Conservation (phyloP, 2,797 vertebrate genomes). For the Lagothrix lagotricha region DNA sequence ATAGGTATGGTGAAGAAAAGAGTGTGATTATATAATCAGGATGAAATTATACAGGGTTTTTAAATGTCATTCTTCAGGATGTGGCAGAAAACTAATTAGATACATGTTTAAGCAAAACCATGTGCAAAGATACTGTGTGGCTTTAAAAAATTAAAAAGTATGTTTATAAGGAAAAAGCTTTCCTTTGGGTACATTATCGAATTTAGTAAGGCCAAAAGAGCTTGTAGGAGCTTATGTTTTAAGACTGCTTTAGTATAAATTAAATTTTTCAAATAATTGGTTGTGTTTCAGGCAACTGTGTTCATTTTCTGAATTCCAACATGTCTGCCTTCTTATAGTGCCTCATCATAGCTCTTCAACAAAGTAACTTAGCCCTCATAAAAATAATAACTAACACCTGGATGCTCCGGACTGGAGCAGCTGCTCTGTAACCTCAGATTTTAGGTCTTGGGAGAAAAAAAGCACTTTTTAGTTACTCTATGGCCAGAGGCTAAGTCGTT, state of each 20-base stretch:
- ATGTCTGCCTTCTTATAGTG: neutral
- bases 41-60: neutral
- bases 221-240: neutral
- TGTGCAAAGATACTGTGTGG: neutral
- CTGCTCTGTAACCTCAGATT: neutral
- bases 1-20: neutral
- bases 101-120: neutral
- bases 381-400: neutral
- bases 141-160: neutral
- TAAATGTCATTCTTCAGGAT: neutral
- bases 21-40: neutral
- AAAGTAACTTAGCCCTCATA: neutral
- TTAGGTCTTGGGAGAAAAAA: neutral
- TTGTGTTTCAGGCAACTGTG: neutral
- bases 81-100: neutral
- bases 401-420: neutral
- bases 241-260: neutral
- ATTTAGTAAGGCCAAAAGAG: neutral
- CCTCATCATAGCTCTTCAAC: neutral
- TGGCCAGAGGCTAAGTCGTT: neutral
- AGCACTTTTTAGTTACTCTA: neutral
- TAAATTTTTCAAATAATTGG: neutral
- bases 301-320: neutral
- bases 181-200: neutral
- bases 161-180: neutral